Evolutionary conservation across 2,797 vertebrate species (phyloP).

Genomic region (Atherinosoma microstoma): DNA sequence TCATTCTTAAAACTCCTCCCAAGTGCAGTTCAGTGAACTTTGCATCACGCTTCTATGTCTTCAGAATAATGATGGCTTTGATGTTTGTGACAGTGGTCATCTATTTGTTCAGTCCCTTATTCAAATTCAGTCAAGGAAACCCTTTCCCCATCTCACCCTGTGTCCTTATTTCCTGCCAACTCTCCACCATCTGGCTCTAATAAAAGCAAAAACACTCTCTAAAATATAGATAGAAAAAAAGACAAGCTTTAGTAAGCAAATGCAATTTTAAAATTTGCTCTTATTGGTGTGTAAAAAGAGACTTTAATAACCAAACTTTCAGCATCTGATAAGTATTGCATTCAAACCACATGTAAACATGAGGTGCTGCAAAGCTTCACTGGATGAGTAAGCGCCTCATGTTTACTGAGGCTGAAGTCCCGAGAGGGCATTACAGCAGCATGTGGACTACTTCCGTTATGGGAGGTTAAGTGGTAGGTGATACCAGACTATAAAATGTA

Average conservation of each 20-base stretch:
- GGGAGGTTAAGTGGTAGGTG: background rate
- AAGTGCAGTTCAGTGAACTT: background rate
- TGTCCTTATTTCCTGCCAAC: background rate
- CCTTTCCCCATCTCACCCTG: background rate
- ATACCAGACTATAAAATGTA: background rate
- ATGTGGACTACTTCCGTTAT: too few species aligned
- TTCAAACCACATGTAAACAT: background rate
- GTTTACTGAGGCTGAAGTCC: too few species aligned
- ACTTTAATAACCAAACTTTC: background rate
- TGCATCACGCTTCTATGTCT: background rate
- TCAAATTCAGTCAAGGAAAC: background rate
- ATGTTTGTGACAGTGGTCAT: background rate
- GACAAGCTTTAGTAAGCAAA: background rate
- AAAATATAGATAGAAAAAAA: conserved; percentile 2
- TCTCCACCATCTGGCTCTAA: background rate
- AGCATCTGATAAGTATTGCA: background rate
- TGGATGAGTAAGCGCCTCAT: too few species aligned
- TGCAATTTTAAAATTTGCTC: too few species aligned
- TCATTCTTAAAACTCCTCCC: background rate
- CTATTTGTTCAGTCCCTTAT: background rate
- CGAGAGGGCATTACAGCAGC: too few species aligned
- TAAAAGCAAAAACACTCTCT: background rate
- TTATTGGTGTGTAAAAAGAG: background rate
- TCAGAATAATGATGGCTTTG: background rate
- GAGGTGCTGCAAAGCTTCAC: too few species aligned